Evolutionary conservation across 1,140 invertebrate genomes (phyloP).

Genomic region (Himalopsyche phryganea): DNA sequence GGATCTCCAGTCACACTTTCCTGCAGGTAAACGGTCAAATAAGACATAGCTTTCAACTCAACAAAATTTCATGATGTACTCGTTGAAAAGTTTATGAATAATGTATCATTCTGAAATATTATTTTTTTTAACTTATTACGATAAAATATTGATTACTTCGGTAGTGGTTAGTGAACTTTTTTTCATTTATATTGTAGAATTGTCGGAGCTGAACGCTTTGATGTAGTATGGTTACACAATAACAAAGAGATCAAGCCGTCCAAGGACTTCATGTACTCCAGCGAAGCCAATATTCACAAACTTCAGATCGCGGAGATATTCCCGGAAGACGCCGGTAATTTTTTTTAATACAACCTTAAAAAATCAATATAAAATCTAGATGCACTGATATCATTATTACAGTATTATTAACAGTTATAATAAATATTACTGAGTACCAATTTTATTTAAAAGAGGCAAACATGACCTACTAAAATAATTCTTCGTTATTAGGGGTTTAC

Average conservation of each 20-base stretch:
- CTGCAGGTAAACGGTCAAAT: conserved; percentile 54
- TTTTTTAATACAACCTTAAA: background rate
- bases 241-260: conserved; percentile 95
- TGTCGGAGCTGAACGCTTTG: conserved; percentile 82
- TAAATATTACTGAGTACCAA: background rate
- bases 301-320: conserved; percentile 91
- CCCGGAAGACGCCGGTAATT: conserved; percentile 72
- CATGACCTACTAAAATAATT: too few relatives aligned
- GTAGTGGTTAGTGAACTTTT: background rate
- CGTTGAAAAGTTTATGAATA: too few relatives aligned
- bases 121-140: too few relatives aligned
- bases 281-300: conserved; percentile 86
- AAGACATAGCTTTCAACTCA: background rate
- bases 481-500: conserved; percentile 88
- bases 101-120: too few relatives aligned
- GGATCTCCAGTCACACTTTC: conserved; percentile 81
- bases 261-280: conserved; percentile 93
- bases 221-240: conserved; percentile 93
- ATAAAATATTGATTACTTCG: too few relatives aligned
- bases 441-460: background rate
- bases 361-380: background rate
- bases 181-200: conserved; percentile 56
- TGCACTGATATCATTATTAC: too few relatives aligned
- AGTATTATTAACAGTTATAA: too few relatives aligned
- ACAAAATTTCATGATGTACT: too few relatives aligned